phyloP scores from a whole-genome alignment of 2,888 invertebrate genomes.

The Hipparchia sbordonii region DNA sequence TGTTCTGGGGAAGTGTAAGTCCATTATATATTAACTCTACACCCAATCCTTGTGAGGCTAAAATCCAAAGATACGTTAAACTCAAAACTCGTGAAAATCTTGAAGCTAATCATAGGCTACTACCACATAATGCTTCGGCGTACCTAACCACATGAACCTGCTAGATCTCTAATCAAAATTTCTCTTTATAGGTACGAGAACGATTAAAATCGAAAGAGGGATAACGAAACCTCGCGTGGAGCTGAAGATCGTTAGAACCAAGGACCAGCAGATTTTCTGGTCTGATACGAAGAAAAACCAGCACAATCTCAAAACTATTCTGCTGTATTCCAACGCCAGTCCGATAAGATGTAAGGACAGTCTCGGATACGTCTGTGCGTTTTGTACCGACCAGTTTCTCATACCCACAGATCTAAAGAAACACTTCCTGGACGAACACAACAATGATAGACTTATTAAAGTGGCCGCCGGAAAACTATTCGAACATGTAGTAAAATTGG shows the following conservation, averaged over 20 bases:
- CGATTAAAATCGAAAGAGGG: slow-evolving; percentile 45
- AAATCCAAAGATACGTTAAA: neutral
- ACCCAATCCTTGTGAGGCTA: neutral
- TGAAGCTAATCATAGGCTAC: neutral
- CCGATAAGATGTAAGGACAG: slow-evolving; percentile 54
- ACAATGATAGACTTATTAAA: slow-evolving; percentile 50
- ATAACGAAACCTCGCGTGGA: slow-evolving; percentile 45
- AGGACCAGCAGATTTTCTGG: slow-evolving; percentile 34
- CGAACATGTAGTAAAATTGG: slow-evolving; percentile 56
- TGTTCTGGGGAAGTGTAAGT: neutral
- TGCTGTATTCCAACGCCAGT: slow-evolving; percentile 60
- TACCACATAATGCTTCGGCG: neutral
- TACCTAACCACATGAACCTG: slow-evolving; percentile 6
- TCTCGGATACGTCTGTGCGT: slow-evolving; percentile 56
- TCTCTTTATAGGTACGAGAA: slow-evolving; percentile 58
- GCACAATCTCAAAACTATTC: slow-evolving; percentile 52
- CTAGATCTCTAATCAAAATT: slow-evolving; percentile 44
- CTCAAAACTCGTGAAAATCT: neutral
- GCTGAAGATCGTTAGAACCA: slow-evolving; percentile 48
- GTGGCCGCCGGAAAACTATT: slow-evolving; percentile 48
- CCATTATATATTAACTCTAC: neutral
- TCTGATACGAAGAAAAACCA: slow-evolving; percentile 49
- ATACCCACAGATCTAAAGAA: slow-evolving; percentile 53
- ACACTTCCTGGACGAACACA: slow-evolving; percentile 57
- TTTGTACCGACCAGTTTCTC: slow-evolving; percentile 52